A percentile compares a stretch with the other conserved stretches of the same genome.
phyloP scores from a whole-genome alignment of 2,113 vertebrate species.

The Myotis davidii region DNA sequence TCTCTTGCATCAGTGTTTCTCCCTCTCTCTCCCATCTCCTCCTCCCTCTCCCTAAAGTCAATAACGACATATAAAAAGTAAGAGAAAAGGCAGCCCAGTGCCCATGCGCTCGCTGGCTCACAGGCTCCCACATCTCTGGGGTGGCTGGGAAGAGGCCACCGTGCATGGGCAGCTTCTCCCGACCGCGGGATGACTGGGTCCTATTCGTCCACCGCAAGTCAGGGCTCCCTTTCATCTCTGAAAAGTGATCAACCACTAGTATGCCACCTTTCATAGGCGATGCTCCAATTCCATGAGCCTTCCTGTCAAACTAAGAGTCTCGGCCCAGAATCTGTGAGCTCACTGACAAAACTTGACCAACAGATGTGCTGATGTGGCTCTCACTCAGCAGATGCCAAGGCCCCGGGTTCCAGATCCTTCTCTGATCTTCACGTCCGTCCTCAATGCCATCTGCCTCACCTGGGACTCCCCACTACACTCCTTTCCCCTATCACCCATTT shows the following conservation, averaged over 20 bases:
- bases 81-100: background rate
- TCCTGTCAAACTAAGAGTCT: slow-evolving; percentile 23
- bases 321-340: background rate
- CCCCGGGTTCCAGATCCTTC: background rate
- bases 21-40: too few relatives aligned
- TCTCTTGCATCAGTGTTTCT: too few relatives aligned
- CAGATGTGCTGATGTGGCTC: background rate
- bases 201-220: background rate
- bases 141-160: background rate
- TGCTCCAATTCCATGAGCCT: background rate
- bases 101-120: background rate
- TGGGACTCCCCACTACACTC: background rate
- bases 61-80: background rate
- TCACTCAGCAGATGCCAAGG: background rate
- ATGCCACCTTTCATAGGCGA: background rate
- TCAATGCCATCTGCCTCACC: background rate
- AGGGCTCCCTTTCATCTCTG: background rate
- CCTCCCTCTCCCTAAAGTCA: too few relatives aligned
- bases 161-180: background rate
- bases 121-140: too few relatives aligned
- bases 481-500: background rate
- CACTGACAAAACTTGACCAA: background rate
- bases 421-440: background rate
- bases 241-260: background rate
- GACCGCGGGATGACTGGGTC: background rate